Conservation (phyloP, 2,113 vertebrate genomes). For the Tautogolabrus adspersus region DNA sequence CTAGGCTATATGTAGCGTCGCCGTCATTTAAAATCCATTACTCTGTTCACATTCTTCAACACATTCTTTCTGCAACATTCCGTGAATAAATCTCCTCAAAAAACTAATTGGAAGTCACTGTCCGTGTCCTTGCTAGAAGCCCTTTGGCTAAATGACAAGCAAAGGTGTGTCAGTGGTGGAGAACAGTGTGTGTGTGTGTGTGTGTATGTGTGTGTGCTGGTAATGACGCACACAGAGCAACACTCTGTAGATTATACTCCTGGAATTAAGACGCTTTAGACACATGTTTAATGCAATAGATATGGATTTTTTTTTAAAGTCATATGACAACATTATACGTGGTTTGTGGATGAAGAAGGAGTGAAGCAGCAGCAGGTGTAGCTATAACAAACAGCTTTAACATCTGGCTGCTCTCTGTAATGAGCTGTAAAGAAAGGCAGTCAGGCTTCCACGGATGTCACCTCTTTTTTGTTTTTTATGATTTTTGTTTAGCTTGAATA, state of each 20-base stretch:
- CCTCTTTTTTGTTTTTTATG: not conserved
- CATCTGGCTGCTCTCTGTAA: constrained; percentile 1
- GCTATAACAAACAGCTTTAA: not conserved
- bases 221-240: constrained; percentile 56
- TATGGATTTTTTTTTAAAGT: not conserved
- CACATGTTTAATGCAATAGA: constrained; percentile 24
- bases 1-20: constrained; percentile 33
- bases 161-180: constrained; percentile 60
- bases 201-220: not conserved
- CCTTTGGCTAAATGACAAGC: constrained; percentile 67
- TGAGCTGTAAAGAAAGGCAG: not conserved
- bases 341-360: not conserved
- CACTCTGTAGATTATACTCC: constrained; percentile 27
- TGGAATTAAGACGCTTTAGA: constrained; percentile 21
- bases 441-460: not conserved
- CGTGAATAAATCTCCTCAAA: constrained; percentile 70
- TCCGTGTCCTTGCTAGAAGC: constrained; percentile 55
- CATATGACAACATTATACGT: not conserved
- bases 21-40: constrained; percentile 70
- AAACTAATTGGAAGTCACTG: constrained; percentile 77
- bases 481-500: constrained; percentile 1
- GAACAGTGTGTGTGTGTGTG: not conserved
- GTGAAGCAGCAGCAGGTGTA: not conserved
- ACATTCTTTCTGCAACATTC: constrained; percentile 62
- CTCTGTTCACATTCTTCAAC: constrained; percentile 65